phyloP scores from a whole-genome alignment of 2,113 vertebrate genomes.

The Struthio camelus region DNA sequence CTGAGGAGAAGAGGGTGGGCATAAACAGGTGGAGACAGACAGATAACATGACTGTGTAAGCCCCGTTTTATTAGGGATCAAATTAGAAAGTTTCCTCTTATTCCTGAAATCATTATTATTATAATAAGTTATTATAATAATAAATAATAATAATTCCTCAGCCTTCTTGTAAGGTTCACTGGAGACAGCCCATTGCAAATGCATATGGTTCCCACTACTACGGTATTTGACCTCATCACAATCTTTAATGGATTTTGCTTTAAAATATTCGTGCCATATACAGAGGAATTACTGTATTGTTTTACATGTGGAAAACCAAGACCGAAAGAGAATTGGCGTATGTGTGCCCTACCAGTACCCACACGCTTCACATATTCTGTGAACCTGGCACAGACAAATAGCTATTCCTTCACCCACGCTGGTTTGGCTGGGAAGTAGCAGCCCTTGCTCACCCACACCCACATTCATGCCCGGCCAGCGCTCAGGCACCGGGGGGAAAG shows the following conservation, averaged over 20 bases:
- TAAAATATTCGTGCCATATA: neutral
- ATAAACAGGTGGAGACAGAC: neutral
- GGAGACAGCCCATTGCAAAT: neutral
- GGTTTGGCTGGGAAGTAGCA: neutral
- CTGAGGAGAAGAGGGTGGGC: rapidly evolving
- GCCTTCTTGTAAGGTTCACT: neutral
- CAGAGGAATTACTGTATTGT: no score
- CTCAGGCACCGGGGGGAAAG: neutral
- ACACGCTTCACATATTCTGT: no score
- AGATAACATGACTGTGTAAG: neutral
- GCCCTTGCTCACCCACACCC: neutral
- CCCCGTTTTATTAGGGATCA: neutral
- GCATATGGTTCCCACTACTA: neutral
- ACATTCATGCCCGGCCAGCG: neutral
- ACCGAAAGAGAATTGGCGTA: no score
- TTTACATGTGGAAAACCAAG: no score
- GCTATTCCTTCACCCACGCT: neutral
- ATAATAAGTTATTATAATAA: no score
- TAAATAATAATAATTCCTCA: neutral
- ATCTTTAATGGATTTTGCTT: neutral
- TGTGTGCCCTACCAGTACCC: no score
- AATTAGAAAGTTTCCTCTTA: neutral
- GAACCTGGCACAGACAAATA: neutral
- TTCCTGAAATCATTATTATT: neutral
- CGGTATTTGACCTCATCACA: neutral